Conservation (phyloP, 2,113 vertebrate genomes). For the Brachyistius frenatus region DNA sequence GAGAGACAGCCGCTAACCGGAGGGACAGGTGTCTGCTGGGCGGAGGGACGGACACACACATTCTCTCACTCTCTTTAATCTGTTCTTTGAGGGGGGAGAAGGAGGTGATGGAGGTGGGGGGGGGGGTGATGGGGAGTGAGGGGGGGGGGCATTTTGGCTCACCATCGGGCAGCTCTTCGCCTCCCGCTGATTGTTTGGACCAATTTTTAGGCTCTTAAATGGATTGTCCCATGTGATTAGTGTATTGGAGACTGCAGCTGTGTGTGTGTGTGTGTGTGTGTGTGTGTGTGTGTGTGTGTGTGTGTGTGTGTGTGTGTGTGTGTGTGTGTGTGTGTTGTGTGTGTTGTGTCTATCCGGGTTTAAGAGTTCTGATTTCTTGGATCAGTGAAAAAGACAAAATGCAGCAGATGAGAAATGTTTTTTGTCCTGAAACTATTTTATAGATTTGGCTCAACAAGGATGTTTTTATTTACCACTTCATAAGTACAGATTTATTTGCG, state of each 20-base stretch:
- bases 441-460: no score
- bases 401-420: no score
- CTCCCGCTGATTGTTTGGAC: constrained; percentile 68
- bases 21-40: constrained; percentile 58
- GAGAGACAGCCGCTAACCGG: constrained; percentile 25
- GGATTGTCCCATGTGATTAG: constrained; percentile 65
- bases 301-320: neutral
- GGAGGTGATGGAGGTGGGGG: neutral
- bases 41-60: constrained; percentile 2
- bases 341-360: neutral
- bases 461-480: no score
- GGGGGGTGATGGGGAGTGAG: neutral
- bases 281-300: neutral
- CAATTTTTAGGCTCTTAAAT: constrained; percentile 62
- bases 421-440: no score
- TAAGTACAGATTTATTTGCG: no score
- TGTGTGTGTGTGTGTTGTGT: neutral
- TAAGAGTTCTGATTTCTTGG: no score
- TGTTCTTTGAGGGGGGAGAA: constrained; percentile 11
- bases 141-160: constrained; percentile 14
- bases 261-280: neutral
- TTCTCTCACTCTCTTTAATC: constrained; percentile 57
- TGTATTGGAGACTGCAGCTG: constrained; percentile 13
- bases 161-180: constrained; percentile 16
- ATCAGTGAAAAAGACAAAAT: no score